Conservation (phyloP, 2,113 vertebrate genomes). For the Callaeas wilsoni region DNA sequence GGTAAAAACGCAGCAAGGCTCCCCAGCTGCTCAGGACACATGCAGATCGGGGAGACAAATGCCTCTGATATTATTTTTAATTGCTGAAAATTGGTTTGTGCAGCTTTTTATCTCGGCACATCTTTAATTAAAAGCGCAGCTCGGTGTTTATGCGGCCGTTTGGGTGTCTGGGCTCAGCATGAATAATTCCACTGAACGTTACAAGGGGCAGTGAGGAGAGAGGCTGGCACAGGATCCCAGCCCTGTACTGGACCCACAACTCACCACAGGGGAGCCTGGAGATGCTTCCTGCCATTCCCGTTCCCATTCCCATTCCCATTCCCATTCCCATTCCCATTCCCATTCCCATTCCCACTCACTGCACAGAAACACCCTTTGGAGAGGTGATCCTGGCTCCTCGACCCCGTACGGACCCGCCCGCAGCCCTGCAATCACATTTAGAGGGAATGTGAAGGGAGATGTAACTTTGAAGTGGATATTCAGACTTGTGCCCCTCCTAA, state of each 20-base stretch:
- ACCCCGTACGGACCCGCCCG: neutral
- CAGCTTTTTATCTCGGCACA: constrained; percentile 31
- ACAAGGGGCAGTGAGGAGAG: neutral
- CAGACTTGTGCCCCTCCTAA: neutral
- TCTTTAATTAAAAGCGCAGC: constrained; percentile 19
- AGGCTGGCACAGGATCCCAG: neutral
- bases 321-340: neutral
- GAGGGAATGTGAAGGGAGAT: neutral
- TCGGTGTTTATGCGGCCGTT: neutral
- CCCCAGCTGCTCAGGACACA: neutral
- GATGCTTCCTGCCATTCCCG: neutral
- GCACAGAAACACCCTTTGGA: neutral
- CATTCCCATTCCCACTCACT: rapidly evolving
- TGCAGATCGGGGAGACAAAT: neutral
- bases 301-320: neutral
- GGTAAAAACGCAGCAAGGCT: neutral
- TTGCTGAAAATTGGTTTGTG: constrained; percentile 22
- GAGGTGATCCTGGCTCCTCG: neutral
- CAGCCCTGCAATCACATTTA: too few relatives aligned
- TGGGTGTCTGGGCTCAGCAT: neutral
- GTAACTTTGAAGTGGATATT: neutral
- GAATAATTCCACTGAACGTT: neutral
- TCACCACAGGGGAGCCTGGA: neutral
- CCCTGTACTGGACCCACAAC: rapidly evolving
- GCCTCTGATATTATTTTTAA: neutral